phyloP scores from a whole-genome alignment of 2,113 vertebrate genomes.

The Lophura nycthemera region DNA sequence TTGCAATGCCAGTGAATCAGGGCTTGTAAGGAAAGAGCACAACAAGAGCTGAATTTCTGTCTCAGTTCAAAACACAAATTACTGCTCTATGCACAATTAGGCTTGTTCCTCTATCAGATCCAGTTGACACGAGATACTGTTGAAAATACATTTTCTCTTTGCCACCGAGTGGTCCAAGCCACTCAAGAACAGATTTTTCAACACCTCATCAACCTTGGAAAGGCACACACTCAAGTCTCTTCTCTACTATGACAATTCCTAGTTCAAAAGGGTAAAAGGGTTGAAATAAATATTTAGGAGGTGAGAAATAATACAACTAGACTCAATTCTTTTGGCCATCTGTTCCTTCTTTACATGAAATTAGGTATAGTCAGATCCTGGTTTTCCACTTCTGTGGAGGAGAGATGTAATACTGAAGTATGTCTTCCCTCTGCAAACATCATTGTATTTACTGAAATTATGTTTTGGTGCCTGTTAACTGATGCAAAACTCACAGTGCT shows the following conservation, averaged over 20 bases:
- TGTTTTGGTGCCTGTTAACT: background rate
- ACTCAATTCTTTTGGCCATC: background rate
- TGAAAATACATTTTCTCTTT: conserved; percentile 9
- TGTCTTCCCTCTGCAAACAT: background rate
- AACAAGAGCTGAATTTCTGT: background rate
- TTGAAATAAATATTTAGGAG: background rate
- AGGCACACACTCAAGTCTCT: background rate
- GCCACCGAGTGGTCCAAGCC: background rate
- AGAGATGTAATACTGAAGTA: background rate
- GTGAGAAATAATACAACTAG: background rate
- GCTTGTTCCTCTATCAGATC: background rate
- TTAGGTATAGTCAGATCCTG: background rate
- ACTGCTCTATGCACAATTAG: background rate
- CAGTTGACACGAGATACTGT: rapidly evolving
- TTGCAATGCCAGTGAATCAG: background rate
- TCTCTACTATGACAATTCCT: background rate
- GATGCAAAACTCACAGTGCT: background rate
- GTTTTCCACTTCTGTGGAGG: background rate
- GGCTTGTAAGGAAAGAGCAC: background rate
- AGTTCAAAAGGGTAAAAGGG: background rate
- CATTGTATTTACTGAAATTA: background rate
- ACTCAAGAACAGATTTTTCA: background rate
- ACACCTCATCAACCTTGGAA: background rate
- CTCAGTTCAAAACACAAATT: background rate
- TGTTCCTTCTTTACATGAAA: background rate